Conservation (phyloP, 2,113 vertebrate genomes). For the Vimba vimba region DNA sequence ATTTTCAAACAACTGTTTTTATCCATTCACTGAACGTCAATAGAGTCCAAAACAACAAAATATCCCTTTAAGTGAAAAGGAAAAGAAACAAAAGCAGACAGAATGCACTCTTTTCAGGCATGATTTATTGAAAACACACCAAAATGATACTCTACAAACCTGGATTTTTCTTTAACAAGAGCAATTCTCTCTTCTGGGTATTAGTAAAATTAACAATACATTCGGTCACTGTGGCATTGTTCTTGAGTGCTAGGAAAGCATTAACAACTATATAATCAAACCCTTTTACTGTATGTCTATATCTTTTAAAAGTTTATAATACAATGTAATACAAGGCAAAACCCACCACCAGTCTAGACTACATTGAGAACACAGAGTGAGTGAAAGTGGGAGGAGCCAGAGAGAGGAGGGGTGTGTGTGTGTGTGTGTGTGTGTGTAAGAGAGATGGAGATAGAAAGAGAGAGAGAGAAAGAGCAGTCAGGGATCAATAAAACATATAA, state of each 20-base stretch:
- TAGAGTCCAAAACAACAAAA: not conserved
- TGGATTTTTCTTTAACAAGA: slow-evolving; percentile 87
- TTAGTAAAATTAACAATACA: slow-evolving; percentile 94
- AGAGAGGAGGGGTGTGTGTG: slow-evolving; percentile 23
- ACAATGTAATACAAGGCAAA: slow-evolving; percentile 91
- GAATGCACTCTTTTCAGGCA: slow-evolving; percentile 81
- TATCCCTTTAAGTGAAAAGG: too few species aligned
- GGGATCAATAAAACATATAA: slow-evolving; percentile 72
- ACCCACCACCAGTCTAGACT: slow-evolving; percentile 84
- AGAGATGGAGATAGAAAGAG: not conserved
- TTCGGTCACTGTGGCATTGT: slow-evolving; percentile 86
- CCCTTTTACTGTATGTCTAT: slow-evolving; percentile 69
- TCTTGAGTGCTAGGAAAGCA: slow-evolving; percentile 78
- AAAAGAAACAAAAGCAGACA: slow-evolving; percentile 12
- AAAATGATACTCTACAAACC: slow-evolving; percentile 94
- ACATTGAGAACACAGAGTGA: slow-evolving; percentile 68
- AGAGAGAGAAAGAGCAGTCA: not conserved
- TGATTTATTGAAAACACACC: slow-evolving; percentile 98
- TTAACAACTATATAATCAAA: slow-evolving; percentile 81
- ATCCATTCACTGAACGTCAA: not conserved
- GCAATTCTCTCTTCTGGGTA: slow-evolving; percentile 84
- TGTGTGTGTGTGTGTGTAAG: slow-evolving; percentile 59
- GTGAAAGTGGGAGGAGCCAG: slow-evolving; percentile 51
- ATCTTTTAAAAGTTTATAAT: slow-evolving; percentile 84
- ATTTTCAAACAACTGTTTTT: not conserved